Conservation (phyloP, 2,888 invertebrate genomes). For the Dyspetes luteomarginatus region DNA sequence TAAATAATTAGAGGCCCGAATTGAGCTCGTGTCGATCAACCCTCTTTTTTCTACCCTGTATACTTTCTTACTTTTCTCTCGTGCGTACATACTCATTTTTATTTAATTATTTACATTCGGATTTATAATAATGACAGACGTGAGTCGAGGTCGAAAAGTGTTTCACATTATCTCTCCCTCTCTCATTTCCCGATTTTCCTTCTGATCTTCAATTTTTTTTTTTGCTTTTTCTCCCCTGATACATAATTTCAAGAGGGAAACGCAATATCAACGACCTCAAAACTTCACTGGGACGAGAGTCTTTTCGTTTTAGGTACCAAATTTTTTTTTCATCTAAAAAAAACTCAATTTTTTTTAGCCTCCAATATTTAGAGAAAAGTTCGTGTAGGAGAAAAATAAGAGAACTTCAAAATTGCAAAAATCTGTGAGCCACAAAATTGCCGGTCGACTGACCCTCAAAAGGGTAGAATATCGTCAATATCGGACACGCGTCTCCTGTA, state of each 20-base stretch:
- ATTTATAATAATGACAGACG: not conserved
- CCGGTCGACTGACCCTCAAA: conserved; percentile 49
- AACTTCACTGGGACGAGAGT: not conserved
- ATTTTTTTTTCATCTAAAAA: not conserved
- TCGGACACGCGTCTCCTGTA: conserved; percentile 23
- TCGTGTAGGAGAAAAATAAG: not conserved
- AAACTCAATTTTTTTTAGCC: not conserved
- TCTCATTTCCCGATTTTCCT: no score
- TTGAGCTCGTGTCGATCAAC: not conserved
- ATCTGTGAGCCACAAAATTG: conserved; percentile 1
- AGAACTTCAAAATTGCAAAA: not conserved
- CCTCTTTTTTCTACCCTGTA: not conserved
- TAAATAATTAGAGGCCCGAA: not conserved
- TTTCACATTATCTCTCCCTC: no score
- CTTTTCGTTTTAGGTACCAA: not conserved
- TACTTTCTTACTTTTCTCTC: not conserved
- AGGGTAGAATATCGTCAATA: conserved; percentile 30
- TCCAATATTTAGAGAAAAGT: not conserved
- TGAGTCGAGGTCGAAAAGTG: no score
- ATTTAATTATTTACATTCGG: no score
- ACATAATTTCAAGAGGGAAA: not conserved
- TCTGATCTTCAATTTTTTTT: no score
- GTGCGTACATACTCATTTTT: not conserved
- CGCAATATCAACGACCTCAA: not conserved
- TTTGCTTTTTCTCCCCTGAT: not conserved